Evolutionary conservation across 2,797 vertebrate species (phyloP), one percentile per base, ranked within the genome.

Genomic region (Podargus strigoides): DNA sequence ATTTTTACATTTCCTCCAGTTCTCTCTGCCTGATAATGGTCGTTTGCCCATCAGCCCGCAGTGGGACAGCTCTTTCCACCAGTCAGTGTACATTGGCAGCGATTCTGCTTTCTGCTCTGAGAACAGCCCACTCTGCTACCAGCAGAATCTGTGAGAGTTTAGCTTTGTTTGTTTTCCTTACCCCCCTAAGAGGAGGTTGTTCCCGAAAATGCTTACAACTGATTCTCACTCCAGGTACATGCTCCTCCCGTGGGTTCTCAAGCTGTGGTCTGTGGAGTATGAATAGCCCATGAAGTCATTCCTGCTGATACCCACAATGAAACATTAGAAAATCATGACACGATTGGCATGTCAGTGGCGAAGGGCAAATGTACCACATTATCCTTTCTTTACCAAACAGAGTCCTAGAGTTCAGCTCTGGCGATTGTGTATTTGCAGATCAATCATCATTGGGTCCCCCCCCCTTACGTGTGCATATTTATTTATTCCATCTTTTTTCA

Each of bases 61-160:
- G 59, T 66, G 87, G 76, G 95, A 95, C 58, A 83, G 59, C 62
- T 95, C 85, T 91, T 87, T 27, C 85, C 89, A 60, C 34, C 79
- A 75, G 52, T 47, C 83, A 91, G 96, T 95, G 84, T 96, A 95
- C 74, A 47, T 90, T 97, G 96, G 94, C 97, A 97, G 60, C 0
- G 5, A 58, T 83, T 95, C 79, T 72, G 42, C 85, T 96, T 97
- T 66, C 90, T 12, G 6, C 76, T 81, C 84, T 87, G 93, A 88
- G 89, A 95, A 81, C 77, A 91, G 55, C 73, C 86, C 85, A 21
- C 72, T 93, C 91, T 75, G 84, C 90, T 49, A 87, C 85, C 83
- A 95, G 85, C 87, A 85, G 75, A n/a, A 87, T 90, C 76, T 42
- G 78, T n/a, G 93, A 85, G 81, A 85, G 49, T 27, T 77, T 60